Conservation (phyloP, 2,797 vertebrate genomes). For the Phalanger gymnotis region DNA sequence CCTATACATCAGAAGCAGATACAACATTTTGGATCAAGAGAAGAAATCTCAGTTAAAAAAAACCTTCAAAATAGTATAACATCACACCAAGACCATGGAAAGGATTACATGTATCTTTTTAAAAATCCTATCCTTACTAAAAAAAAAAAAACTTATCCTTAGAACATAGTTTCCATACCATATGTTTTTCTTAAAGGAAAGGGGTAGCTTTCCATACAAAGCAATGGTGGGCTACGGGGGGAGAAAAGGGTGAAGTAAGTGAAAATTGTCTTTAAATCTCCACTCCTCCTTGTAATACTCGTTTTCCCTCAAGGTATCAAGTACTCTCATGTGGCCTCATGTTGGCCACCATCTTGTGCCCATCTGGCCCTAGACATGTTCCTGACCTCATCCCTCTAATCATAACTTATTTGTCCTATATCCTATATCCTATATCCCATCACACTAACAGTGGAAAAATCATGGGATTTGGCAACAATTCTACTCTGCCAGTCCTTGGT, state of each 20-base stretch:
- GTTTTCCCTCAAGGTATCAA: background rate
- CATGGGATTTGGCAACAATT: background rate
- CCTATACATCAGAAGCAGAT: background rate
- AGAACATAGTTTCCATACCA: background rate
- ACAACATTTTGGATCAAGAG: background rate
- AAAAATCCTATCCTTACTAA: background rate
- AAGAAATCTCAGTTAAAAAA: background rate
- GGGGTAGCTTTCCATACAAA: background rate
- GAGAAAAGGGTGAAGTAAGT: background rate
- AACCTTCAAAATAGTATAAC: background rate
- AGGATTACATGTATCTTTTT: background rate
- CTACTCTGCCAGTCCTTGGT: background rate
- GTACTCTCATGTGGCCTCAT: background rate
- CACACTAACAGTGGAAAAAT: background rate
- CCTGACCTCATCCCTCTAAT: background rate
- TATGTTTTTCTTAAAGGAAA: background rate
- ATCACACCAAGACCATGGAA: background rate
- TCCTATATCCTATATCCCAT: background rate
- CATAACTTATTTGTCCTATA: background rate
- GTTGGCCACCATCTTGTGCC: background rate
- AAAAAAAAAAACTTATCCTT: background rate
- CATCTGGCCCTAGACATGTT: background rate
- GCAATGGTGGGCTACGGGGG: background rate
- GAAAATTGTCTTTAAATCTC: background rate
- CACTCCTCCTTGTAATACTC: background rate